Percentiles rank a stretch among this genome's conserved stretches.
These are phyloP conservation scores for Apotomis betuletana DNA, from an alignment of 2,888 invertebrate genomes.

Conservation along the genomic window DNA sequence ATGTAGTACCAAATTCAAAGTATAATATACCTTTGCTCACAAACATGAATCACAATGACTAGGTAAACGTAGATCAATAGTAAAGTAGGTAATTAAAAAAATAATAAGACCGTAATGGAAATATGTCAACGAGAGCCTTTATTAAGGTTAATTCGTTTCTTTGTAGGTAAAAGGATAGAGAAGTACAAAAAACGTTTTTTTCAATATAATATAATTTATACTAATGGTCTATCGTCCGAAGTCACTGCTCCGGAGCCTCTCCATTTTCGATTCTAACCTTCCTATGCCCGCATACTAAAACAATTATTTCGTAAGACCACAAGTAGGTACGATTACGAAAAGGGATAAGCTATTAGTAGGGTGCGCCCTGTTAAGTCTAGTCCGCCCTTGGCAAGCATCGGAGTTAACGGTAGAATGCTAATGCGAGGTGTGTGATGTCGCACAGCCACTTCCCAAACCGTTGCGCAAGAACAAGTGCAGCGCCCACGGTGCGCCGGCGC, in stretches of 20 bases:
- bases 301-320: background rate
- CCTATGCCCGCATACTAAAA: no score
- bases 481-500: slow-evolving; percentile 49
- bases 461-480: slow-evolving; percentile 75
- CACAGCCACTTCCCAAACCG: slow-evolving; percentile 65
- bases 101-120: background rate
- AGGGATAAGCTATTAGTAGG: slow-evolving; percentile 1
- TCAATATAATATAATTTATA: no score
- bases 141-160: slow-evolving; percentile 1
- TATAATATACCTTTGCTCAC: background rate
- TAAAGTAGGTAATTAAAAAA: background rate
- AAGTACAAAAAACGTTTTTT: no score
- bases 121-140: background rate
- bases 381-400: slow-evolving; percentile 63
- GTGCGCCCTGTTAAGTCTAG: slow-evolving; percentile 53
- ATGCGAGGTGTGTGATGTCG: slow-evolving; percentile 67
- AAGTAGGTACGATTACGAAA: background rate
- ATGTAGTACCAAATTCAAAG: background rate
- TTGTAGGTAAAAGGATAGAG: background rate
- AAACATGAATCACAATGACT: no score
- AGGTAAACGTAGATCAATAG: no score
- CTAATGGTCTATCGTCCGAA: no score
- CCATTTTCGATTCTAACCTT: no score
- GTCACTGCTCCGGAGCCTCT: no score
- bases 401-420: slow-evolving; percentile 81